These are phyloP conservation scores for Patiria miniata DNA, from an alignment of 35 echinoderm and acorn worm species.

Conservation along the genomic window DNA sequence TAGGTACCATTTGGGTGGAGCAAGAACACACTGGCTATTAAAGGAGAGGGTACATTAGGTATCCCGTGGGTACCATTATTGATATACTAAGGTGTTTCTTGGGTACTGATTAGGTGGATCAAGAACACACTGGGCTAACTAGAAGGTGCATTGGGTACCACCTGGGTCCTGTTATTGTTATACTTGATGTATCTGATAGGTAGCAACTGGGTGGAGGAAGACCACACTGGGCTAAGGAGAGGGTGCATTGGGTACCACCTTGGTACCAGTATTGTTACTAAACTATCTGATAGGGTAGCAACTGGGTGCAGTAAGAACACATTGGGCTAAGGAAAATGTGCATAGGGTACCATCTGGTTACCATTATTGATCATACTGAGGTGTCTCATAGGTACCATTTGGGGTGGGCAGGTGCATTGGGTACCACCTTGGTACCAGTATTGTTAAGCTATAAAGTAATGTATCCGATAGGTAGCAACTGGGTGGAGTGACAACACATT, in stretches of 20 bases:
- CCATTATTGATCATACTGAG: background rate
- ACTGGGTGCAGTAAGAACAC: too few relatives aligned
- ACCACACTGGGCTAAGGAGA: too few relatives aligned
- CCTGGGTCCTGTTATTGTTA: background rate
- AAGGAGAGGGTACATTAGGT: background rate
- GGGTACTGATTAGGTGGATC: background rate
- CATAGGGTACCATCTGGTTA: background rate
- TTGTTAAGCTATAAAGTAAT: background rate
- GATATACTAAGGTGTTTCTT: background rate
- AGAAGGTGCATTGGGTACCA: background rate
- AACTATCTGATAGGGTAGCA: too few relatives aligned
- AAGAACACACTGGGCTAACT: background rate
- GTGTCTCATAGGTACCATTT: background rate
- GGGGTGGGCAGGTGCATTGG: background rate
- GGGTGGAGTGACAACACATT: background rate
- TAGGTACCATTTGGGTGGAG: too few relatives aligned
- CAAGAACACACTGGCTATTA: too few relatives aligned
- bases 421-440: background rate
- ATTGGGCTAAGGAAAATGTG: too few relatives aligned
- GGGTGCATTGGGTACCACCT: too few relatives aligned
- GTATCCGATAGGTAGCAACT: background rate
- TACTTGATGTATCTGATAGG: background rate
- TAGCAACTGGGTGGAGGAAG: too few relatives aligned
- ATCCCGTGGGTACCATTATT: background rate
- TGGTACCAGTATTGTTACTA: too few relatives aligned